Evolutionary conservation across 2,888 invertebrate species (phyloP), one percentile per base, ranked within the genome.

Genomic region (Sepioteuthis lessoniana): DNA sequence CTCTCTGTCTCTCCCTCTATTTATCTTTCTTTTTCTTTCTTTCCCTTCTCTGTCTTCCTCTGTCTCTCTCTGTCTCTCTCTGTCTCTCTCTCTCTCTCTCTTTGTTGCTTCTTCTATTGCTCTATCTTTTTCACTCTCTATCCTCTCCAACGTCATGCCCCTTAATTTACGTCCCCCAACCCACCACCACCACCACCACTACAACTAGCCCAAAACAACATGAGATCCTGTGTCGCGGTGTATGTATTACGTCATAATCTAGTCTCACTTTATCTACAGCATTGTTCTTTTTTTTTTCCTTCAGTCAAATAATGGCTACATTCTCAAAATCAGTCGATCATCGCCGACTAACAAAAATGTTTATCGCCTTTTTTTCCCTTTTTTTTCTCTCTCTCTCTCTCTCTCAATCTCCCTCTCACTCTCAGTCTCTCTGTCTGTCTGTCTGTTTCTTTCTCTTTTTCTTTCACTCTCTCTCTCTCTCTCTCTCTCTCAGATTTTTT

Each of bases 161-260:
- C 76, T 76, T 76, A 76, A 76, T 35, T 76, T 76, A 76, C 76
- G n/a, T 19, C 76, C 76, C 35, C n/a, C 76, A n/a, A n/a, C 76
- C 76, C 50, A n/a, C 76, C 76, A 60, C 60, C 31, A 31, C 60
- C 31, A 76, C 76, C 35, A 76, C 76, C 13, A 76, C 76, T 3
- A 76, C 76, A 16, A 76, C 76, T 76, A 76, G 76, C 76, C 76
- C 76, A 76, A 76, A 55, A 16, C 76, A n/a, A 76, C 76, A 76
- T 76, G 76, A 76, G 25, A n/a, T 76, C 76, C 76, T 76, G 76
- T 76, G 76, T 76, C 76, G 76, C 76, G 76, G 76, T 76, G n/a
- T 76, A 76, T 76, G 76, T 76, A 76, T 76, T 76, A 76, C 76
- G 76, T 76, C 76, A 76, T 76, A 76, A 76, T n/a, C 76, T 76